phyloP scores from a whole-genome alignment of 23 tunicate genomes.

The Halocynthia roretzi region DNA sequence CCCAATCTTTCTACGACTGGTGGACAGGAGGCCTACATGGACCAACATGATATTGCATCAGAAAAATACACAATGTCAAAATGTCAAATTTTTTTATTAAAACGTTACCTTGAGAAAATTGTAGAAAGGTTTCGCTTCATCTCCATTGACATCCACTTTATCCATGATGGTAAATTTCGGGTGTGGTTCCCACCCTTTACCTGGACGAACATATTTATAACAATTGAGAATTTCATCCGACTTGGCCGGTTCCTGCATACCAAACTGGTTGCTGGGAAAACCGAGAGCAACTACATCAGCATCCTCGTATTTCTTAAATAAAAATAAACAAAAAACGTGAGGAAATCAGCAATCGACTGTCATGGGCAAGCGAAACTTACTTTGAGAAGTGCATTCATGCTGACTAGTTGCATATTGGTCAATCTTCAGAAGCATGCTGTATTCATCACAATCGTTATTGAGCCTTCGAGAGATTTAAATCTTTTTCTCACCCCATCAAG shows the following conservation, averaged over 20 bases:
- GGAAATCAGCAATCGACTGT: neutral
- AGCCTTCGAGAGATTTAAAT: conserved; percentile 6
- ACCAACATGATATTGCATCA: neutral
- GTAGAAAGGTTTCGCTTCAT: conserved; percentile 17
- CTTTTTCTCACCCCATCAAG: neutral
- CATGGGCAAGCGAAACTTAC: conserved; percentile 1
- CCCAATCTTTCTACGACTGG: conserved; percentile 3
- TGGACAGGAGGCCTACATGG: conserved; percentile 24
- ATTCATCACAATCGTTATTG: conserved; percentile 31
- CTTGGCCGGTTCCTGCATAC: conserved; percentile 33
- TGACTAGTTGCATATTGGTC: conserved; percentile 19
- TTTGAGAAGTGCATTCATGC: conserved; percentile 41
- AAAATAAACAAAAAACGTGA: neutral
- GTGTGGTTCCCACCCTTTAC: conserved; percentile 48
- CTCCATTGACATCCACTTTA: conserved; percentile 47
- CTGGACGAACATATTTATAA: conserved; percentile 42
- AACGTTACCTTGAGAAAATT: conserved; percentile 26
- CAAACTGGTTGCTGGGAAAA: conserved; percentile 43
- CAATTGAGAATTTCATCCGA: conserved; percentile 27
- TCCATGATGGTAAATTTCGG: conserved; percentile 19
- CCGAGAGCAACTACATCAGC: conserved; percentile 13
- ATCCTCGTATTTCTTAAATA: conserved; percentile 5
- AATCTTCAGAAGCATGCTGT: conserved; percentile 54
- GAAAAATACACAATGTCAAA: neutral
- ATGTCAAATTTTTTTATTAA: neutral